phyloP scores from a whole-genome alignment of 2,113 vertebrate genomes.

The Ptyas mucosa region DNA sequence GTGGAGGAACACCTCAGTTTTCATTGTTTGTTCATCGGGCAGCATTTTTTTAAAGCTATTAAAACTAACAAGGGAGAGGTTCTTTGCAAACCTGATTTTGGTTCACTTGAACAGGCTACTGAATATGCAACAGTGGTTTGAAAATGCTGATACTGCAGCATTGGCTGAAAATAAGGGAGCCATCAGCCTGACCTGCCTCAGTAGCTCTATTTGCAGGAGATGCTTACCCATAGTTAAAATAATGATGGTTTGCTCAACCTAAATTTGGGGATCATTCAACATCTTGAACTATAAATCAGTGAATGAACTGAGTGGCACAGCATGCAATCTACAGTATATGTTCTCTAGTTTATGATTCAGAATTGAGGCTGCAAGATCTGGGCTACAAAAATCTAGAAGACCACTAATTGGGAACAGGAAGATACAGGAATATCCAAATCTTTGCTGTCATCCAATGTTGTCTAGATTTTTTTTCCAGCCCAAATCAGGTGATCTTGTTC shows the following conservation, averaged over 20 bases:
- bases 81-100: background rate
- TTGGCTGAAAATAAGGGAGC: background rate
- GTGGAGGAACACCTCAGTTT: background rate
- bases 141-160: background rate
- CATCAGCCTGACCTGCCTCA: background rate
- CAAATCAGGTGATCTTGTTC: background rate
- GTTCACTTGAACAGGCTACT: background rate
- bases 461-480: background rate
- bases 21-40: background rate
- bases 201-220: background rate
- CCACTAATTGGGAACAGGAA: background rate
- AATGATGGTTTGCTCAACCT: background rate
- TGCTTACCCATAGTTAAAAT: background rate
- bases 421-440: background rate
- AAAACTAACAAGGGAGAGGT: background rate
- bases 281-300: background rate
- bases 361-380: background rate
- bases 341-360: background rate
- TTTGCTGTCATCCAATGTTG: background rate
- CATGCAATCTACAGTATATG: background rate
- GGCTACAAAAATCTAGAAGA: background rate
- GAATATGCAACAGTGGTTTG: background rate
- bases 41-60: background rate
- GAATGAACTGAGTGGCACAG: background rate
- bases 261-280: background rate